Base-by-base conservation (phyloP, 2,888 invertebrate species). In the Microdon myrmicae region DNA sequence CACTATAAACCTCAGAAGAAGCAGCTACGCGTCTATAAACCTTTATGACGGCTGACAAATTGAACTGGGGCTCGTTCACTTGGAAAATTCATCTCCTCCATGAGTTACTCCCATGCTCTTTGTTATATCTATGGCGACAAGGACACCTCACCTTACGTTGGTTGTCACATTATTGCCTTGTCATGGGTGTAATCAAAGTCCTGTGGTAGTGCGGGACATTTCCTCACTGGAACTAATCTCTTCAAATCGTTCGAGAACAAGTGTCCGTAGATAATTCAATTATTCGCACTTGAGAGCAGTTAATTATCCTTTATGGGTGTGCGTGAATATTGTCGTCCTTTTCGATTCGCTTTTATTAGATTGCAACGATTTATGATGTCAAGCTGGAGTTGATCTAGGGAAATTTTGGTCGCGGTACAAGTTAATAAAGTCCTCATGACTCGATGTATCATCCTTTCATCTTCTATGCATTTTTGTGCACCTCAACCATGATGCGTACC, bases 231-330 rank as follows among this genome's bases (percentile, higher is more conserved):
- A 64, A 64, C 64, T 41, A 64, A 64, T 64, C 45, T n/a, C n/a
- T 41, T 31, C 28, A 28, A 56, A 25, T 64, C 9, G 35, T 17
- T 56, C 35, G 41, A 51, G 51, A 51, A 74, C 76, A 77, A 77
- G 78, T 77, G 77, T 71, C 74, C 77, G 74, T 75, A 54, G 66
- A 73, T 71, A 75, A 77, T 75, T 55, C 60, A 70, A 76, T 77
- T 76, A 72, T 67, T 71, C 71, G 71, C 73, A 64, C 51, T 53
- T 13, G 58, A 74, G 68, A 71, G 70, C 61, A 72, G 71, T 75
- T 64, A 23, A 58, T 37, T 35, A 32, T 47, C 41, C 32, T 20
- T 39, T 10, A 19, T 6, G 20, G 12, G 12, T n/a, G 2, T 5
- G 17, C 17, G 26, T 13, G n/a, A 6, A 6, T 22, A 6, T 22